Base-by-base conservation (phyloP, 2,113 vertebrate species). In the Spheniscus mendiculus region DNA sequence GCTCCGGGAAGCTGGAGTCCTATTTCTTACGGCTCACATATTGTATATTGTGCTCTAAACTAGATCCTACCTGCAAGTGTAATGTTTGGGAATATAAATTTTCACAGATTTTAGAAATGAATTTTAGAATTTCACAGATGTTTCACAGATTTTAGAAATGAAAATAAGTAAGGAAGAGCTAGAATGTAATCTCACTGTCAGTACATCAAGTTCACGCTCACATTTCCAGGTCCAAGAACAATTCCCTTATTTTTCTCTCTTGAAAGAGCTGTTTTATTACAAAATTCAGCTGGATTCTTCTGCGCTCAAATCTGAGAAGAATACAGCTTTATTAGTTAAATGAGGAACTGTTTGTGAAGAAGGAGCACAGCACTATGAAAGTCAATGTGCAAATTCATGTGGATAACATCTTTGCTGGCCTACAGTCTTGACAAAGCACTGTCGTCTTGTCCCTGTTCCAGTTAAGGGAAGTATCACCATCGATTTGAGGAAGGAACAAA, bases 1-100 rank as follows among this genome's bases (percentile, higher is more conserved):
- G 93, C 93, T 89, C 89, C 26, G 11, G 93, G 95, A 86, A 85
- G 79, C 95, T 56, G 72, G 9, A 96, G 65, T 62, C 73, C 79
- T 70, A 49, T 79, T 96, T 93, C 90, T 90, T 74, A 59, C 34
- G n/a, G 96, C 94, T 89, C 40, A 71, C 36, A 27, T 56, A 58
- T 16, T 82, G 23, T 42, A 27, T 53, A 45, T 73, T 62, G 36
- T 82, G 77, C 72, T 79, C 72, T 76, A 26, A 96, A 80, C 79
- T 17, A 55, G 12, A 82, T 66, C 47, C 63, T 58, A 85, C 87
- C 88, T 93, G 81, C n/a, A 58, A 40, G 81, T 4, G 8, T 56
- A 47, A 80, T 77, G 91, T 89, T 47, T 29, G 5, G 52, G 50
- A 86, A 26, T 34, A 76, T 86, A 80, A 70, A 93, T 81, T 53